Base-by-base conservation (phyloP, 1,140 invertebrate species). In the Cherax destructor region DNA sequence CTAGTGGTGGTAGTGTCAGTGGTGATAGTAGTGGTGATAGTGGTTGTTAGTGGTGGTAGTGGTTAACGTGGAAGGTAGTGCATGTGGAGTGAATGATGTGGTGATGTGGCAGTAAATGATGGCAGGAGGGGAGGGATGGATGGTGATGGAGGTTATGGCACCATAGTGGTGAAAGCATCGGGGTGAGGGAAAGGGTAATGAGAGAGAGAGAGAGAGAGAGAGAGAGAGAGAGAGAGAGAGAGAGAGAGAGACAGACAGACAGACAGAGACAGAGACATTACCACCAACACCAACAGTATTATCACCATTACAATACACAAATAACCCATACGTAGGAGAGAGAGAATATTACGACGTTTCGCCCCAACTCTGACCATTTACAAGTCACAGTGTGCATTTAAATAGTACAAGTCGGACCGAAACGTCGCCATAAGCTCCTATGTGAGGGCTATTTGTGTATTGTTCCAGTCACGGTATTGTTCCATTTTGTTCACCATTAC, bases 221-320 rank as follows among this genome's bases (percentile, higher is more conserved):
- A 59, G 79, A 59, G 52, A 59, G 79, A 83, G 80, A 30, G 80
- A 83, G n/a, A 30, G 78, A 50, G 47, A 80, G 78, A 52, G 78
- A 80, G 52, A 52, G 49, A 80, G 49, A 52, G 78, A 80, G 41
- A 52, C 5, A 80, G 78, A n/a, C 2, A 80, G 78, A 80, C 5
- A 80, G 61, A 41, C 47, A 83, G n/a, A 30, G 80, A 61, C 50
- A 83, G 56, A 61, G 80, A 83, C 72, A 74, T 7, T 9, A n/a
- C 21, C 72, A 74, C 10, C 21, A n/a, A 0, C 72, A 74, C 72
- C 21, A 1, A 16, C 72, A 74, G 21, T 7, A n/a, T 7, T 18
- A 74, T 18, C 21, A n/a, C 7, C 72, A 74, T 7, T 9, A n/a
- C 7, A n/a, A n/a, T n/a, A n/a, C n/a, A n/a, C n/a, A n/a, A n/a